Base-by-base conservation (phyloP, 2,113 vertebrate species). In the Gasterosteus aculeatus region DNA sequence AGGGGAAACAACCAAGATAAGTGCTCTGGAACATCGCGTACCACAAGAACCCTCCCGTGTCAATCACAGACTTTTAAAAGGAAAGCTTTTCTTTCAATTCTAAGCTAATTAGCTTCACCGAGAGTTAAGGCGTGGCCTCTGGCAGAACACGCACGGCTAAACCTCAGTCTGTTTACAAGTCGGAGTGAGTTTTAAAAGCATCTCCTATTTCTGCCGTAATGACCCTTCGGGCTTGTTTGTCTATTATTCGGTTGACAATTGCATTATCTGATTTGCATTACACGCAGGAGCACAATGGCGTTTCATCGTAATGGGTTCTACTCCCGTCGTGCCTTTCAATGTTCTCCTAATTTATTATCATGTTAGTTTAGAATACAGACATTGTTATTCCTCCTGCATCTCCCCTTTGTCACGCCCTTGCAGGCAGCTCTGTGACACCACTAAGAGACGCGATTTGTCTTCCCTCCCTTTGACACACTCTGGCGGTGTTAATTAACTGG, bases 401-500 rank as follows among this genome's bases (percentile, higher is more conserved):
- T 38, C 38, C 26, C 46, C 22, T 70, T 78, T 54, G 68, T 78
- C 68, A 77, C 39, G 22, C 53, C 53, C 51, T 61, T 26, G 80
- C 42, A 75, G 78, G 58, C 78, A 49, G 26, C 12, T 49, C 10
- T 78, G 69, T 59, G 78, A 75, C 62, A 53, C 69, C 56, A 68
- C 78, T 69, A 58, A 77, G 61, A 62, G 56, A 73, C 58, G 58
- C 46, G 66, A 61, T 88, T 84, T 85, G 63, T 49, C 82, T 80
- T 87, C 62, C 53, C 31, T 79, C 66, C 61, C 82, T 75, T 74
- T 73, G 78, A 89, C 88, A 87, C 82, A 85, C 80, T 88, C 63
- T 51, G 73, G 59, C 66, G 76, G 77, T 85, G 62, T 85, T 91
- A 87, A 90, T 87, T 87, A 89, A 87, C 81, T 67, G 80, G 42